Evolutionary conservation across 2,113 vertebrate species (phyloP).

Genomic region (Oenanthe melanoleuca): DNA sequence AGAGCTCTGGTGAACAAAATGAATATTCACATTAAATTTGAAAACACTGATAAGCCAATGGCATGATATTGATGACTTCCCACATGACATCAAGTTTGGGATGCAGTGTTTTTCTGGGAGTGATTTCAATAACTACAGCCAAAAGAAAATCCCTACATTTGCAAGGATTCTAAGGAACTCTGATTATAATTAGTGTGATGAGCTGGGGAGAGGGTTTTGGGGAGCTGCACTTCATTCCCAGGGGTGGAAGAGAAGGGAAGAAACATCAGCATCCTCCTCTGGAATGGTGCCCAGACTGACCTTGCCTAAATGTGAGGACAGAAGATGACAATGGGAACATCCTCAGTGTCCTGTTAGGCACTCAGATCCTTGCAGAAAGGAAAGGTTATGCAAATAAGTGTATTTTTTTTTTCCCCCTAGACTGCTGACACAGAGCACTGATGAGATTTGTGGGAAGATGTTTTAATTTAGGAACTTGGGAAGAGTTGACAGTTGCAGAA

Average conservation of each 20-base stretch:
- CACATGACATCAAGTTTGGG: not conserved
- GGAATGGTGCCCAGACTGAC: not conserved
- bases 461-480: conserved; percentile 23
- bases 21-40: not conserved
- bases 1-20: not conserved
- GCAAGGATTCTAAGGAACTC: not conserved
- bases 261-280: not conserved
- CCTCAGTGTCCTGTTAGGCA: not conserved
- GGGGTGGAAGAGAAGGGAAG: not conserved
- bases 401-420: accelerated
- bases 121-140: not conserved
- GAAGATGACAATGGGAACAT: not conserved
- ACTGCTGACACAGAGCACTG: conserved; percentile 12
- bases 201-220: not conserved
- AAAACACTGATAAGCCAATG: not conserved
- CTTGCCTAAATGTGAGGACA: not conserved
- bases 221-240: not conserved
- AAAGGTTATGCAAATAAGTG: not conserved
- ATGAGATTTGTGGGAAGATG: conserved; percentile 8
- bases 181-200: not conserved
- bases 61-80: not conserved
- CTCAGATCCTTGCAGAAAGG: not conserved
- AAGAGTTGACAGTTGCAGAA: conserved; percentile 22
- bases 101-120: not conserved
- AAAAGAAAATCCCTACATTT: not conserved